Evolutionary conservation across 2,113 vertebrate species (phyloP), one percentile per base, ranked within the genome.

Genomic region (Micronycteris hirsuta): DNA sequence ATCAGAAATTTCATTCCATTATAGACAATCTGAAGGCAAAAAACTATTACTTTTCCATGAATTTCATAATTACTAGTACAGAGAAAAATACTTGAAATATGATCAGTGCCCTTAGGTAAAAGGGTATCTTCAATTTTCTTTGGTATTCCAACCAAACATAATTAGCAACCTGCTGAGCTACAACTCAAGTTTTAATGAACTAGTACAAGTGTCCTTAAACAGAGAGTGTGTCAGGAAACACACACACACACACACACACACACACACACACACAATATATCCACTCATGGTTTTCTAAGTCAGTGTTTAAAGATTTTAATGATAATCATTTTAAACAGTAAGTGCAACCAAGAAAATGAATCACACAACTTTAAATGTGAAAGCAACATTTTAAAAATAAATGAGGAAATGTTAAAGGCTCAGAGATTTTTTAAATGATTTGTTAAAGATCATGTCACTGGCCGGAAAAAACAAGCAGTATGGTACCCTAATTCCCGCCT

Each of bases 81-180:
- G 1, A 16, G 31, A 96, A 85, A 85, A 95, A 61, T 58, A 33
- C 45, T 14, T 97, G 61, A 96, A 97, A 67, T 96, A 97, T n/a
- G 28, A 85, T 49, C 7, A 36, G 0, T 93, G 26, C 45, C 94
- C 28, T 91, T 92, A 93, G 31, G 52, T 63, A 85, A 74, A 56
- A 95, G 74, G 14, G 10, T 74, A 58, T 54, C 22, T 95, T 90
- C 92, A 78, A 95, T 83, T 97, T 38, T 94, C 84, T 78, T 87
- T 85, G 86, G 80, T 89, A 93, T 74, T 97, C 26, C 56, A 86
- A 96, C 58, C 58, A 96, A 97, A 96, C 73, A 95, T 82, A 98
- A 98, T 97, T 94, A 97, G 68, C 15, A 28, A 97, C 85, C 49
- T 95, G 43, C 95, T 96, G 95, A 97, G 94, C 86, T 86, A 91